Evolutionary conservation across 2,888 invertebrate species (phyloP).

Genomic region (Microdon myrmicae): DNA sequence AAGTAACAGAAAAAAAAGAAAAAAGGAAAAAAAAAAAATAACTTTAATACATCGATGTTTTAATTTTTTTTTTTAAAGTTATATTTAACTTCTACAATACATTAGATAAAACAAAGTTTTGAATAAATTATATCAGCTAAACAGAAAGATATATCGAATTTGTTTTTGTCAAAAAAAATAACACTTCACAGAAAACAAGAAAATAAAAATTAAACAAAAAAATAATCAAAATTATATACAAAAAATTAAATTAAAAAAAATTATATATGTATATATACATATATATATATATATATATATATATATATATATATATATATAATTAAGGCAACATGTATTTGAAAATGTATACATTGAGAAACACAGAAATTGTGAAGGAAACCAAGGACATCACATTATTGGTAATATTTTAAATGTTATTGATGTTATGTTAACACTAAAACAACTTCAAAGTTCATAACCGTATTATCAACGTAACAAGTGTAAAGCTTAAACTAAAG

Average conservation of each 20-base stretch:
- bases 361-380: constrained; percentile 29
- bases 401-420: constrained; percentile 48
- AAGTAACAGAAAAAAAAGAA: constrained; percentile 6
- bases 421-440: constrained; percentile 35
- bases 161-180: constrained; percentile 40
- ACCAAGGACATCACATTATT: constrained; percentile 24
- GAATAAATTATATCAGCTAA: constrained; percentile 34
- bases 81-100: constrained; percentile 13
- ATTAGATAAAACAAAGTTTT: constrained; percentile 21
- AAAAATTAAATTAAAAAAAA: no score
- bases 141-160: constrained; percentile 33
- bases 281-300: constrained; percentile 57
- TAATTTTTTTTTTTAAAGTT: constrained; percentile 18
- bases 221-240: constrained; percentile 54
- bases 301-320: constrained; percentile 57
- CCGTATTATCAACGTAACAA: constrained; percentile 57
- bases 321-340: constrained; percentile 55
- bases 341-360: constrained; percentile 55
- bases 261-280: constrained; percentile 42
- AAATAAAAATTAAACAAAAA: constrained; percentile 34
- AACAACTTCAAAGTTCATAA: constrained; percentile 53
- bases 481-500: constrained; percentile 57
- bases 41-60: constrained; percentile 52
- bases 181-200: constrained; percentile 31
- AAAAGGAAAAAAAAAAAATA: constrained; percentile 16